Conservation (phyloP, 2,113 vertebrate genomes). For the Arothron firmamentum region DNA sequence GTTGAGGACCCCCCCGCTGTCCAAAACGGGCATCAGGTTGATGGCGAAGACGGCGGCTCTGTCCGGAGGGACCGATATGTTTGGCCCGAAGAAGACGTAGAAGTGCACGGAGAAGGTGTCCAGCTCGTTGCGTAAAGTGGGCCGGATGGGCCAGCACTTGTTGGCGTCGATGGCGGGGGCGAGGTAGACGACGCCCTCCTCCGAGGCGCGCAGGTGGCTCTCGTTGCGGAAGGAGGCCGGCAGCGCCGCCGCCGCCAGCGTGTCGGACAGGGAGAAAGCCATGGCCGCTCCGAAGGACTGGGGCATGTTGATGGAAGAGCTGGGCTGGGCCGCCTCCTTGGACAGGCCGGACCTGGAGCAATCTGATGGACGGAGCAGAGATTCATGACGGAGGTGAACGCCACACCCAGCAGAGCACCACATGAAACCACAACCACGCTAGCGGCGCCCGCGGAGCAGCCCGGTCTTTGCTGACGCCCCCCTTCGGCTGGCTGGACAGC, state of each 20-base stretch:
- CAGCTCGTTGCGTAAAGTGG: constrained; percentile 93
- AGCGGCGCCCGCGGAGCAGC: background rate
- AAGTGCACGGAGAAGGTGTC: constrained; percentile 98
- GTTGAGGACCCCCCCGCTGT: constrained; percentile 94
- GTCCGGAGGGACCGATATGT: constrained; percentile 86
- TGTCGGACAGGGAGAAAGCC: constrained; percentile 77
- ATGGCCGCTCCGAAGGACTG: constrained; percentile 87
- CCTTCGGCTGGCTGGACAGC: constrained; percentile 40
- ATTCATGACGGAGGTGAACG: constrained; percentile 14
- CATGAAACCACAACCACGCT: no score
- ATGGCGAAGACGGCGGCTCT: constrained; percentile 88
- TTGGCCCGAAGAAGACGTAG: constrained; percentile 97
- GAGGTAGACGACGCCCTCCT: constrained; percentile 68
- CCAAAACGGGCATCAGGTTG: constrained; percentile 90
- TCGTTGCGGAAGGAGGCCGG: constrained; percentile 61
- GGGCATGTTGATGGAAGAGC: constrained; percentile 93
- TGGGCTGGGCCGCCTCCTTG: constrained; percentile 70
- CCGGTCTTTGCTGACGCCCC: constrained; percentile 36
- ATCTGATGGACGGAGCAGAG: constrained; percentile 70
- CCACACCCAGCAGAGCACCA: background rate
- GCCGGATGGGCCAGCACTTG: constrained; percentile 91
- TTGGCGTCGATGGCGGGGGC: constrained; percentile 58
- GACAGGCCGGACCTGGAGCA: constrained; percentile 83
- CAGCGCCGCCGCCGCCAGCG: constrained; percentile 64
- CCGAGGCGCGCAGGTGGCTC: constrained; percentile 44